Conservation (phyloP, 2,888 invertebrate genomes). For the Diaperis boleti region DNA sequence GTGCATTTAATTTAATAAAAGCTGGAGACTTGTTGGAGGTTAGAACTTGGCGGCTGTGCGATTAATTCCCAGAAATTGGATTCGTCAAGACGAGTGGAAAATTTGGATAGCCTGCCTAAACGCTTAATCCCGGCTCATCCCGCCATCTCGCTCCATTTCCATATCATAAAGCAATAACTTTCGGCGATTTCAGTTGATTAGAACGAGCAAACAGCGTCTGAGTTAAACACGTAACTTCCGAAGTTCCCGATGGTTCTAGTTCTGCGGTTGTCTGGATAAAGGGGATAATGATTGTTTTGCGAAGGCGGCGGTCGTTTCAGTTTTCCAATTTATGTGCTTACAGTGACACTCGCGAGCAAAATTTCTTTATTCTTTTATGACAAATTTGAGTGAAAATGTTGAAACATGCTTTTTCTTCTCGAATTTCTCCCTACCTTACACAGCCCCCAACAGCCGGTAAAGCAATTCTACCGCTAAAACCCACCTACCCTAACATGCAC, state of each 20-base stretch:
- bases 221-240: conserved; percentile 39
- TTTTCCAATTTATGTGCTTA: conserved; percentile 35
- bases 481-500: not conserved
- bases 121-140: not conserved
- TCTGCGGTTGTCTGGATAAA: conserved; percentile 15
- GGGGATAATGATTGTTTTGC: conserved; percentile 32
- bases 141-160: conserved; percentile 17
- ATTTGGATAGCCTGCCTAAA: not conserved
- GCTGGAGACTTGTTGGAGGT: conserved; percentile 1
- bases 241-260: conserved; percentile 26
- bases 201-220: conserved; percentile 44
- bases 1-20: conserved; percentile 35
- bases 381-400: too few relatives aligned
- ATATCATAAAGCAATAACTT: conserved; percentile 49
- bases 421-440: too few relatives aligned
- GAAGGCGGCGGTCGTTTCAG: conserved; percentile 29
- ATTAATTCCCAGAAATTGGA: conserved; percentile 1
- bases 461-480: too few relatives aligned
- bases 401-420: too few relatives aligned
- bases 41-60: not conserved
- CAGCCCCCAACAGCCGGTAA: too few relatives aligned
- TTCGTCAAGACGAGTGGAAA: too few relatives aligned
- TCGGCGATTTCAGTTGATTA: conserved; percentile 44
- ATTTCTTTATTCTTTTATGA: too few relatives aligned
- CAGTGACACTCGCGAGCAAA: too few relatives aligned